phyloP scores from a whole-genome alignment of 2,797 vertebrate species.

The Tenualosa ilisha region DNA sequence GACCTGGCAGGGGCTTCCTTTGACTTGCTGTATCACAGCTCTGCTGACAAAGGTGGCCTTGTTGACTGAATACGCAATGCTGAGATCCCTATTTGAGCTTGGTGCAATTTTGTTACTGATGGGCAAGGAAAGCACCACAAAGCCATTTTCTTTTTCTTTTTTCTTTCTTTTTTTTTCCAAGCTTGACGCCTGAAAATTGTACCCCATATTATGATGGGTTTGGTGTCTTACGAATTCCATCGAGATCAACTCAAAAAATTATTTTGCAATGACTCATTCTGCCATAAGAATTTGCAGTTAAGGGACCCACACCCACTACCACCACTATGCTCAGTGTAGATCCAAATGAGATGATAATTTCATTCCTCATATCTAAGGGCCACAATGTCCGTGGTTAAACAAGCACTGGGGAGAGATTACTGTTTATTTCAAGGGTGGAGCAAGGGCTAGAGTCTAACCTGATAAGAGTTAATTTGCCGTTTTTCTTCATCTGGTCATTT shows the following conservation, averaged over 20 bases:
- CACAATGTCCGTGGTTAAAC: neutral
- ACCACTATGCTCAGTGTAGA: neutral
- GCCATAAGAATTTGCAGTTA: neutral
- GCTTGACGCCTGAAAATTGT: neutral
- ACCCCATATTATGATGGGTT: neutral
- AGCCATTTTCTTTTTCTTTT: neutral
- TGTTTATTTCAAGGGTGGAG: neutral
- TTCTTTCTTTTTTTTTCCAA: neutral
- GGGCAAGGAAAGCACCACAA: neutral
- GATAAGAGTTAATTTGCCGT: neutral
- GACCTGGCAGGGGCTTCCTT: constrained; percentile 1
- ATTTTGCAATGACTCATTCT: neutral
- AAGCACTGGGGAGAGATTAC: neutral
- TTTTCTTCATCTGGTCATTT: neutral
- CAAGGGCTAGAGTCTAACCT: neutral
- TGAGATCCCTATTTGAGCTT: neutral
- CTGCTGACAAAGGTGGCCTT: constrained; percentile 1
- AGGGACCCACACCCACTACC: neutral
- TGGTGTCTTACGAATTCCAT: neutral
- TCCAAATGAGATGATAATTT: neutral
- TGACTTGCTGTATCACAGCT: constrained; percentile 2
- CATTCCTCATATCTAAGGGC: neutral
- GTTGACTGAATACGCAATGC: neutral
- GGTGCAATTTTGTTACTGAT: neutral
- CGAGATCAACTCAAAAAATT: neutral